These are phyloP conservation scores for Oncorhynchus masou DNA, from an alignment of 2,113 vertebrate species.

Conservation along the genomic window DNA sequence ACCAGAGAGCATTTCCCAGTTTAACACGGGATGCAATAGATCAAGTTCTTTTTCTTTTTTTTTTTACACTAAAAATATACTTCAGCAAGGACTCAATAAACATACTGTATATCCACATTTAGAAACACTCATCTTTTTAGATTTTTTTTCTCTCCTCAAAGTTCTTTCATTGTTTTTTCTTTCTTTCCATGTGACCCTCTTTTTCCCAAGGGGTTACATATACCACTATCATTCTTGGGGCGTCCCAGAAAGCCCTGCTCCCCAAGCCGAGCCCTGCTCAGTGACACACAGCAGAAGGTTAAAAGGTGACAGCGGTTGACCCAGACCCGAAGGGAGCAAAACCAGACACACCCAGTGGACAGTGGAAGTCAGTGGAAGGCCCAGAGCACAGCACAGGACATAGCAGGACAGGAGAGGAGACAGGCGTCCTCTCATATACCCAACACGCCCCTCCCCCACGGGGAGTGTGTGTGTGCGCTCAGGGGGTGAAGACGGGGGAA, in stretches of 20 bases:
- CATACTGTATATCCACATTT: slow-evolving; percentile 35
- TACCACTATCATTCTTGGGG: background rate
- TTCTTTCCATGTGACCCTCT: too few relatives aligned
- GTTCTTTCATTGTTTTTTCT: background rate
- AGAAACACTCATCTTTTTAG: slow-evolving; percentile 35
- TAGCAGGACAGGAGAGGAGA: slow-evolving; percentile 75
- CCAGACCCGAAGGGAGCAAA: slow-evolving; percentile 40
- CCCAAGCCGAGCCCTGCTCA: slow-evolving; percentile 15
- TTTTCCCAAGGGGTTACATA: slow-evolving; percentile 42
- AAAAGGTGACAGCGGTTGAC: slow-evolving; percentile 57
- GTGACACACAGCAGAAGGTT: slow-evolving; percentile 46
- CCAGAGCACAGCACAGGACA: slow-evolving; percentile 68
- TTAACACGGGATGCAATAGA: slow-evolving; percentile 42
- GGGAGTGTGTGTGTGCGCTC: slow-evolving; percentile 62
- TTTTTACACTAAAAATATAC: slow-evolving; percentile 34
- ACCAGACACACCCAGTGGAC: slow-evolving; percentile 72
- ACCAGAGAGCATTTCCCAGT: slow-evolving; percentile 36
- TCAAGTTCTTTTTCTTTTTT: slow-evolving; percentile 45
- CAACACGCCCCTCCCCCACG: background rate
- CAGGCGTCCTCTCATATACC: slow-evolving; percentile 54
- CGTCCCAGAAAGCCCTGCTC: slow-evolving; percentile 56
- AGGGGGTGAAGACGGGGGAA: slow-evolving; percentile 98
- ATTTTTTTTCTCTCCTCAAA: slow-evolving; percentile 42
- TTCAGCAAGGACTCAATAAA: slow-evolving; percentile 40
- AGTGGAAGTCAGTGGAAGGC: slow-evolving; percentile 75